Base-by-base conservation (phyloP, 2,888 invertebrate genomes). In the Rhorus exstirpatorius region DNA sequence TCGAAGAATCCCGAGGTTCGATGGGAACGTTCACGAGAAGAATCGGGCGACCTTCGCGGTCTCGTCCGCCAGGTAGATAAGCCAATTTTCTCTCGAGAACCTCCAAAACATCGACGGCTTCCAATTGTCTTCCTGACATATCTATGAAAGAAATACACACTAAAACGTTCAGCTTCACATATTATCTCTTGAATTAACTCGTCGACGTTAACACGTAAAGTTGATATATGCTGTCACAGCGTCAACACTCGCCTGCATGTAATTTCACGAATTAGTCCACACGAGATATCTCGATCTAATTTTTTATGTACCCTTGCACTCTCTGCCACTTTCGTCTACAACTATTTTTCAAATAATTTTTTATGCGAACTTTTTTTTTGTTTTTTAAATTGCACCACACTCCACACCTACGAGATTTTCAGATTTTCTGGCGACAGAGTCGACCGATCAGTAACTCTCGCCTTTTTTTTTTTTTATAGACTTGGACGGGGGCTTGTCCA, bases 51-150 rank as follows among this genome's bases (percentile, higher is more conserved):
- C 95, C 95, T 84, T 95, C 95, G 80, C 94, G 94, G 93, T 96
- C 96, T 83, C 95, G 93, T 85, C 96, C 95, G 85, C 96, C 96
- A 78, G 96, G 95, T 84, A 96, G 92, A 90, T 94, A 94, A 77
- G 95, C 95, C 86, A 94, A 93, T 88, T 94, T 94, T 85, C 94
- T 94, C 92, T 95, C 94, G 87, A 96, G 93, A 82, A 94, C 94
- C 88, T 94, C 94, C 91, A 94, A 93, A 86, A 95, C 94, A 86
- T 94, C 94, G 90, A 93, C 93, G 86, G 95, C 95, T 94, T 95
- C 95, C 89, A 92, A 58, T 72, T 83, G 86, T 75, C 85, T 87
- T 75, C 77, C 83, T 67, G 89, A 85, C 91, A 91, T 85, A 10
- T 68, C 79, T 81, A 55, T 31, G 35, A 19, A 35, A 19, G 14